Evolutionary conservation across 2,113 vertebrate species (phyloP).

Genomic region (Ciconia boyciana): DNA sequence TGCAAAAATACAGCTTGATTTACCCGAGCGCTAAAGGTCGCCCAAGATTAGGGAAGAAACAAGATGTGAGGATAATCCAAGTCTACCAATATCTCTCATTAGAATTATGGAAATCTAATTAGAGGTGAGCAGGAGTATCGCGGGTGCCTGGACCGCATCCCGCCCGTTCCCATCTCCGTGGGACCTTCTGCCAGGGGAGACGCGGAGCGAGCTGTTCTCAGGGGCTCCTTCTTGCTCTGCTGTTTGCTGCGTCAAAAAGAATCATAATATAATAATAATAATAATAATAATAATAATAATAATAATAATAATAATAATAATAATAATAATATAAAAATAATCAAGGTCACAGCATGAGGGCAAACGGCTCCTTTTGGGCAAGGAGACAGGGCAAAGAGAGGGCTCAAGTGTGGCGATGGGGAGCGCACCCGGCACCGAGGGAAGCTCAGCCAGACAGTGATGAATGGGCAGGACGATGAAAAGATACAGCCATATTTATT

Average conservation of each 20-base stretch:
- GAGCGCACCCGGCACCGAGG: not conserved
- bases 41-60: not conserved
- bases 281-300: not conserved
- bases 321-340: too few species aligned
- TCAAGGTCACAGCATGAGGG: not conserved
- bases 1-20: not conserved
- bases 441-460: constrained; percentile 24
- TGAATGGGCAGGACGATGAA: not conserved
- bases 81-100: not conserved
- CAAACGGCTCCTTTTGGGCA: not conserved
- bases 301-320: not conserved
- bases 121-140: not conserved
- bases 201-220: fast-evolving
- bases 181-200: not conserved
- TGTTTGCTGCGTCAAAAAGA: not conserved
- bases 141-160: fast-evolving
- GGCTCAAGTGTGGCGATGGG: fast-evolving
- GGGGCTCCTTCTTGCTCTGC: not conserved
- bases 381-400: not conserved
- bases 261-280: not conserved
- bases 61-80: not conserved
- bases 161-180: not conserved
- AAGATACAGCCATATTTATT: constrained; percentile 23
- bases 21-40: not conserved
- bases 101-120: not conserved